These are phyloP conservation scores for Alloscopus bannaensis DNA, from an alignment of 2,888 invertebrate genomes.

Conservation along the genomic window DNA sequence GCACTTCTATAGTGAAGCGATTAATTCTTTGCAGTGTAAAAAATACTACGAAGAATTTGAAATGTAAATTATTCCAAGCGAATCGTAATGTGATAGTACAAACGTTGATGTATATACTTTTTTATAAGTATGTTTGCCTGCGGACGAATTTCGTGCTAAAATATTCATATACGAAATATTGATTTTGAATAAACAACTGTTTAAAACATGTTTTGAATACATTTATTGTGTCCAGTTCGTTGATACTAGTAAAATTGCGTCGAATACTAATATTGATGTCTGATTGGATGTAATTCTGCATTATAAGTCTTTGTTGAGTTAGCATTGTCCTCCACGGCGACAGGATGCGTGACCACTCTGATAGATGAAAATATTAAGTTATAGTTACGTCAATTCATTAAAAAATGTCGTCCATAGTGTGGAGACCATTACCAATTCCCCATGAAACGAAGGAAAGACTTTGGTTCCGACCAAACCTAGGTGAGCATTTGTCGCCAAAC, in stretches of 20 bases:
- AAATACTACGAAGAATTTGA: too few relatives aligned
- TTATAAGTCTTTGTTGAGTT: background rate
- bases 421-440: constrained; percentile 10
- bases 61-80: too few relatives aligned
- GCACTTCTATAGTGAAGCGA: too few relatives aligned
- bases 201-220: too few relatives aligned
- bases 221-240: too few relatives aligned
- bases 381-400: background rate
- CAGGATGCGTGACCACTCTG: constrained; percentile 23
- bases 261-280: background rate
- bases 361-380: background rate
- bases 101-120: too few relatives aligned
- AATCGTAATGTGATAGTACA: too few relatives aligned
- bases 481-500: constrained; percentile 26
- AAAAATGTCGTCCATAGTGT: background rate
- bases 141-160: too few relatives aligned
- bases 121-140: too few relatives aligned
- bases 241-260: background rate
- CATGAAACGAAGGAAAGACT: constrained; percentile 29
- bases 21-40: too few relatives aligned
- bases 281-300: background rate
- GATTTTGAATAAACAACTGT: too few relatives aligned
- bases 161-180: too few relatives aligned
- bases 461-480: constrained; percentile 17
- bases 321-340: constrained; percentile 13